phyloP scores from a whole-genome alignment of 2,888 invertebrate genomes.

The Capitulum mitella region DNA sequence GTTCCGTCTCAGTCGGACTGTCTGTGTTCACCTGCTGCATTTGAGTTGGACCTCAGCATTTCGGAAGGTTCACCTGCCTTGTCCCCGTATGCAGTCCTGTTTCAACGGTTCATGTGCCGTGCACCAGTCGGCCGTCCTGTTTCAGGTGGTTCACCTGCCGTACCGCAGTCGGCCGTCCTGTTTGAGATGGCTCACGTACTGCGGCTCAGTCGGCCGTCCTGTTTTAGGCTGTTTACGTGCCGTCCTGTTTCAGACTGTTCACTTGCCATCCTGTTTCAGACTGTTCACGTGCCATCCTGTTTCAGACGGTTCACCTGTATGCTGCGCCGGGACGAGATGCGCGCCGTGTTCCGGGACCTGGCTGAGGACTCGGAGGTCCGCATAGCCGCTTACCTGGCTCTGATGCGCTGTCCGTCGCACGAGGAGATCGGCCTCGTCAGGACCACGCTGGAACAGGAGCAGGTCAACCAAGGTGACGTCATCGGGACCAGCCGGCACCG shows the following conservation, averaged over 20 bases:
- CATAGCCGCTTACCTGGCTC: slow-evolving; percentile 75
- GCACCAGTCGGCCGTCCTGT: too few species aligned
- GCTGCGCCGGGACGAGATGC: slow-evolving; percentile 29
- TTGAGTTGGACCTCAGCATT: too few species aligned
- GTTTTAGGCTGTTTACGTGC: neutral
- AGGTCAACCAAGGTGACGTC: slow-evolving; percentile 66
- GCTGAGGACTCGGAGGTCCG: slow-evolving; percentile 73
- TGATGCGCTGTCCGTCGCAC: slow-evolving; percentile 76
- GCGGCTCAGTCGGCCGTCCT: too few species aligned
- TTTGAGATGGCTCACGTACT: neutral
- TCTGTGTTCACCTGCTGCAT: too few species aligned
- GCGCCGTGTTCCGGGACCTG: slow-evolving; percentile 54
- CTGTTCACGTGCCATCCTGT: neutral
- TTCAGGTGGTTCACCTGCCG: too few species aligned
- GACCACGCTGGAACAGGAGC: slow-evolving; percentile 62
- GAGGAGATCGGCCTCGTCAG: slow-evolving; percentile 64
- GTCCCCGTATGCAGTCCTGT: too few species aligned
- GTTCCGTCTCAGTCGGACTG: too few species aligned
- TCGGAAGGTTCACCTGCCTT: too few species aligned
- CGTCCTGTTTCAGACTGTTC: neutral
- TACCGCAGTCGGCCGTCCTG: too few species aligned
- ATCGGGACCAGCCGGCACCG: too few species aligned
- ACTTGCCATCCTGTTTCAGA: neutral
- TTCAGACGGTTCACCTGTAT: slow-evolving; percentile 33
- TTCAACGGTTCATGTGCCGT: too few species aligned